Conservation (phyloP, 2,797 vertebrate genomes). For the Paedocypris micromegethes region DNA sequence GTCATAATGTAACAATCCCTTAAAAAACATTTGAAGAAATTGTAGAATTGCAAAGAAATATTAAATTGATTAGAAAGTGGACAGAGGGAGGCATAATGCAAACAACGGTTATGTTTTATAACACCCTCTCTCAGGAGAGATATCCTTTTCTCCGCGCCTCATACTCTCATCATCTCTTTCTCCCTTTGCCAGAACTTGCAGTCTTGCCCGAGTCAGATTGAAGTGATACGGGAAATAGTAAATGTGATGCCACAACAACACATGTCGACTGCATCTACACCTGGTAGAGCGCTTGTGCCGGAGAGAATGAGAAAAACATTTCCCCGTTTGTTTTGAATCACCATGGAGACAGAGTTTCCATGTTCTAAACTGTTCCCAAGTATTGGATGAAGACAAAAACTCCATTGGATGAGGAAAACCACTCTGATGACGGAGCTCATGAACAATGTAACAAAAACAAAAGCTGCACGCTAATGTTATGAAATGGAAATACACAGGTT, state of each 20-base stretch:
- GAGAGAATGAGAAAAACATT: constrained; percentile 29
- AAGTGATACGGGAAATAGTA: not conserved
- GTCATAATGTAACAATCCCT: no score
- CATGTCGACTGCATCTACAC: constrained; percentile 17
- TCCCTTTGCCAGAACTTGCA: not conserved
- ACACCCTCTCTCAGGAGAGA: not conserved
- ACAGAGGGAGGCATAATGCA: not conserved
- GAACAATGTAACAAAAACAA: constrained; percentile 10
- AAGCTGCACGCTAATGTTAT: not conserved
- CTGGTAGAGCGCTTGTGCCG: constrained; percentile 4
- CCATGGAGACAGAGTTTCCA: constrained; percentile 46
- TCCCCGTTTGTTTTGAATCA: constrained; percentile 42
- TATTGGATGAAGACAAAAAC: not conserved
- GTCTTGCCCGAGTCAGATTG: constrained; percentile 5
- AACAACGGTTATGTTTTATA: not conserved
- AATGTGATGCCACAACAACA: not conserved
- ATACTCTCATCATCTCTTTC: not conserved
- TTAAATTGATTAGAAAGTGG: not conserved
- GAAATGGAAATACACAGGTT: not conserved
- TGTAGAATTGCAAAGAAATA: not conserved
- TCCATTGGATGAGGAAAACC: constrained; percentile 12
- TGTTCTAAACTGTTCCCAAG: constrained; percentile 33
- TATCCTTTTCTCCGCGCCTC: not conserved
- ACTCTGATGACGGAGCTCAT: constrained; percentile 2
- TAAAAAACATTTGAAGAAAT: not conserved